Evolutionary conservation across 2,888 invertebrate species (phyloP), one percentile per base, ranked within the genome.

Genomic region (Scotopteryx bipunctaria): DNA sequence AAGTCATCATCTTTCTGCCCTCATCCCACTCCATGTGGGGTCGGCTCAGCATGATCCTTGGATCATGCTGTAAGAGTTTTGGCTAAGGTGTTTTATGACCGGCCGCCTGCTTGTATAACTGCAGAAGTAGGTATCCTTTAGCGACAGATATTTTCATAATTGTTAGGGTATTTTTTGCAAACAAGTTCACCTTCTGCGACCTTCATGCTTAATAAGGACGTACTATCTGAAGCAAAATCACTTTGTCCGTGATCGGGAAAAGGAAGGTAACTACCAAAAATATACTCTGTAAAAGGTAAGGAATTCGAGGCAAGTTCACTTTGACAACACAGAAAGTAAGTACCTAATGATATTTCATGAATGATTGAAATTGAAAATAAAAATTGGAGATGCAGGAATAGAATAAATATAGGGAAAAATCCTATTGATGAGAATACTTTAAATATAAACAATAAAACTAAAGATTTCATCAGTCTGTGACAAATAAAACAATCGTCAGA

Each of bases 191-290:
- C 16, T 32, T 32, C 5, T 2, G 36, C 19, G 15, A 43, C 14
- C 15, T 23, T 3, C 4, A 27, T 31, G n/a, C 23, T 16, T n/a
- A n/a, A 11, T 29, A 19, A 9, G 44, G 14, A 36, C 3, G 21
- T 11, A 11, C n/a, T 14, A 33, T 23, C 1, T 37, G 16, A 21
- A 38, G 15, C 23, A 37, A 29, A 23, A 27, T 25, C 5, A 35
- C 11, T 33, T 13, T 33, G 21, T 16, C 9, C 21, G 45, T 37
- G 21, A 21, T n/a, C 27, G 6, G 23, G 16, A 19, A 37, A 47
- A 27, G 37, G 25, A 52, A 43, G 42, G 42, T 33, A 17, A 32
- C 32, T 42, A 5, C 8, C 14, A 25, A 38, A 43, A 16, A n/a
- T 13, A 11, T 15, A 25, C 25, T 23, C 23, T 27, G 6, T 21